Conservation (phyloP, 1,140 invertebrate species). For the Pogonognathellus flavescens region DNA sequence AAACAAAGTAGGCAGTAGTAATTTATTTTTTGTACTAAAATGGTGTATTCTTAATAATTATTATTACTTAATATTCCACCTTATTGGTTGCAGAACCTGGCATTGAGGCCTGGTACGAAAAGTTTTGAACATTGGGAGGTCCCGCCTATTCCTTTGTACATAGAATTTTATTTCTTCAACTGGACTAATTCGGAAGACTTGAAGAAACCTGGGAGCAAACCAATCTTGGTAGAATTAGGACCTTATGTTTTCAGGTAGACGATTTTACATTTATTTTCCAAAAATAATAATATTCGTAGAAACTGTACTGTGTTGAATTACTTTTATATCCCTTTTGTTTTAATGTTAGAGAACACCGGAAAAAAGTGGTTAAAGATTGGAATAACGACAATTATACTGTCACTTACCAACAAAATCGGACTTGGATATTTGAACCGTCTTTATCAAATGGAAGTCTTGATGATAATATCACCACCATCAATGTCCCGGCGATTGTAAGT, state of each 20-base stretch:
- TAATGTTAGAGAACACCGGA: slow-evolving; percentile 62
- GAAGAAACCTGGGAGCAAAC: slow-evolving; percentile 76
- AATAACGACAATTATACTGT: slow-evolving; percentile 80
- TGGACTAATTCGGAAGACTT: slow-evolving; percentile 80
- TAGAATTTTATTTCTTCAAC: slow-evolving; percentile 88
- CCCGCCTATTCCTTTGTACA: slow-evolving; percentile 82
- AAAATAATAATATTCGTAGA: neutral
- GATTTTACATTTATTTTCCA: neutral
- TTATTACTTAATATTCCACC: neutral
- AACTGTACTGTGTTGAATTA: too few relatives aligned
- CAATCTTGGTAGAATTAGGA: slow-evolving; percentile 84
- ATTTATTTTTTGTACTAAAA: neutral
- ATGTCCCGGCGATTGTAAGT: slow-evolving; percentile 79
- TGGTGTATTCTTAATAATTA: neutral
- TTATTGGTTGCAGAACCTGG: slow-evolving; percentile 51
- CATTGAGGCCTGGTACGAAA: slow-evolving; percentile 66
- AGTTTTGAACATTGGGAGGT: slow-evolving; percentile 79
- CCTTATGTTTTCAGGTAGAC: slow-evolving; percentile 86
- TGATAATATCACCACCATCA: slow-evolving; percentile 83
- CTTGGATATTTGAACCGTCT: slow-evolving; percentile 80
- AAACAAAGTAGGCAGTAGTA: neutral
- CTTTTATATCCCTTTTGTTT: neutral
- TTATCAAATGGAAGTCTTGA: slow-evolving; percentile 80
- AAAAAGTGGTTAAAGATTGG: slow-evolving; percentile 71
- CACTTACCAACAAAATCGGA: slow-evolving; percentile 81